Evolutionary conservation across 2,113 vertebrate genomes (phyloP).

Genomic region (Paratilapia polleni): DNA sequence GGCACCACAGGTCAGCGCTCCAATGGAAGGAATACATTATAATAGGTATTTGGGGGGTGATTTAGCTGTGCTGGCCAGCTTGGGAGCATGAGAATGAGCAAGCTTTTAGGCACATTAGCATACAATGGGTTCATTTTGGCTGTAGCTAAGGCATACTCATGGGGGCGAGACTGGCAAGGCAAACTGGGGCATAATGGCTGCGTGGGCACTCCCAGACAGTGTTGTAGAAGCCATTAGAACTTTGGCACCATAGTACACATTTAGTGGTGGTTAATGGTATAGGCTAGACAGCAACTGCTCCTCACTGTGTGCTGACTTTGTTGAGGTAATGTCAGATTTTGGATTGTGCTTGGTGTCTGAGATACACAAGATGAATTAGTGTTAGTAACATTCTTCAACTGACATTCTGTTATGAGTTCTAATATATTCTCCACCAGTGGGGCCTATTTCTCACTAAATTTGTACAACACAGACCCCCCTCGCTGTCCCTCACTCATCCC

Average conservation of each 20-base stretch:
- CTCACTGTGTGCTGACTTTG: conserved; percentile 12
- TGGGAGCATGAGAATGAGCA: conserved; percentile 54
- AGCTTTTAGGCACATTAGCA: conserved; percentile 72
- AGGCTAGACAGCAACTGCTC: conserved; percentile 22
- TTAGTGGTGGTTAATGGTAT: conserved; percentile 14
- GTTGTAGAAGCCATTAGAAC: conserved; percentile 57
- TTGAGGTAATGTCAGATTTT: conserved; percentile 14
- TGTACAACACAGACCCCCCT: background rate
- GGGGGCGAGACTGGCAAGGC: conserved; percentile 50
- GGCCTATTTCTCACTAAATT: conserved; percentile 33
- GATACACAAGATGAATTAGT: conserved; percentile 8
- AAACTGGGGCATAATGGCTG: conserved; percentile 59
- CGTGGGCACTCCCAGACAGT: conserved; percentile 29
- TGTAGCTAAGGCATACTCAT: conserved; percentile 29
- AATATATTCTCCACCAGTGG: conserved; percentile 49
- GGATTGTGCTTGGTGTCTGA: conserved; percentile 10
- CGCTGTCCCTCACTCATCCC: conserved; percentile 40
- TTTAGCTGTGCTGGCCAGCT: conserved; percentile 58
- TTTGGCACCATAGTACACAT: conserved; percentile 39
- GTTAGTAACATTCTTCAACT: conserved; percentile 20
- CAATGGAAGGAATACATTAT: conserved; percentile 60
- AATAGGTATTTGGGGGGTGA: conserved; percentile 56
- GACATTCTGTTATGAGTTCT: conserved; percentile 51
- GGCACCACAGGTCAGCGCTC: conserved; percentile 61
- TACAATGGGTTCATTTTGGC: conserved; percentile 70